Evolutionary conservation across 2,888 invertebrate genomes (phyloP), one percentile per base, ranked within the genome.

Genomic region (Tachina lurida): DNA sequence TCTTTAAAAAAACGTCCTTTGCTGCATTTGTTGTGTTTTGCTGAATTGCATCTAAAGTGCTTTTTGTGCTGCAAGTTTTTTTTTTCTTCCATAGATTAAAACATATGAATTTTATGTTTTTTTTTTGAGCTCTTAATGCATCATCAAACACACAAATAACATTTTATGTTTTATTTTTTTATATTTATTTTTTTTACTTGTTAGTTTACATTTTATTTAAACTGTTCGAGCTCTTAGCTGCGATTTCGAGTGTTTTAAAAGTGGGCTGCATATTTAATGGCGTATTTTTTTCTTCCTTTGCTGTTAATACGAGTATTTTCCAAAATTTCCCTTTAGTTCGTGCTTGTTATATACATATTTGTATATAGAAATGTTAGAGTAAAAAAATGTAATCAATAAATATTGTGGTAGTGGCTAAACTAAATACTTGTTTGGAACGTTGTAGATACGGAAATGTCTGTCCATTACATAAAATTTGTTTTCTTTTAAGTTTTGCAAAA

Each of bases 61-160:
- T 68, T 77, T 60, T 67, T 49, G 45, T 70, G 17, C 17, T 31
- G 7, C 31, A 19, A 39, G 45, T 47, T 76, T 39, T 47, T 39
- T 47, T 17, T 43, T 31, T 49, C 10, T 49, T 31, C 10, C 19
- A 7, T 31, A 31, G 8, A 22, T 43, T n/a, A 41, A 43, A 10
- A 49, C n/a, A 62, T 43, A 47, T 31, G 31, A 31, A 31, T 65
- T 45, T 8, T 63, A 45, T 39, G 12, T 47, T 52, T 43, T 62
- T 78, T 78, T 62, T 31, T 43, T 12, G 43, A 78, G 43, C 60
- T 47, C 68, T 78, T 60, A 76, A 82, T 76, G 76, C 76, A 71
- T 41, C 63, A 76, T 76, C 76, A 76, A 76, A 52, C 76, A 52
- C 52, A 70, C 76, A 63, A 82, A 82, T 70, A 70, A 63, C 47